Percentiles rank a stretch among this genome's conserved stretches.
Conservation (phyloP, 2,113 vertebrate genomes). For the Paramisgurnus dabryanus region DNA sequence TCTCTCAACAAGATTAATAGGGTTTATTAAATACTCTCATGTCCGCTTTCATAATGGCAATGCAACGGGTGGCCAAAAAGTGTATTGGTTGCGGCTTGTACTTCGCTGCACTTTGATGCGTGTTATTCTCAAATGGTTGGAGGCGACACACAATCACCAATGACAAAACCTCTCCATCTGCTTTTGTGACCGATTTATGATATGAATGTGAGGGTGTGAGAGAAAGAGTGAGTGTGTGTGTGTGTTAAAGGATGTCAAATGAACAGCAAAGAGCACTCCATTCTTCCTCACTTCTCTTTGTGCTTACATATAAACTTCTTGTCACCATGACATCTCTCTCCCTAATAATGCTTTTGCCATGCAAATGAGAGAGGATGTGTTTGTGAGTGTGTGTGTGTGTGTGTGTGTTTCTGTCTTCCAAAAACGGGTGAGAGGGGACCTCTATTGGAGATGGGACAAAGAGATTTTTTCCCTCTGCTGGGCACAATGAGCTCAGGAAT, state of each 20-base stretch:
- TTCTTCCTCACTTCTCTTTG: slow-evolving; percentile 71
- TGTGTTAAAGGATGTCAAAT: slow-evolving; percentile 60
- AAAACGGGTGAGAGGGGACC: slow-evolving; percentile 59
- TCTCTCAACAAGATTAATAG: slow-evolving; percentile 79
- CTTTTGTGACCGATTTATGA: slow-evolving; percentile 6
- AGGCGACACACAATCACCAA: background rate
- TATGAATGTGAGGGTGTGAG: slow-evolving; percentile 21
- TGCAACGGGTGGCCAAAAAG: slow-evolving; percentile 70
- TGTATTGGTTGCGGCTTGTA: slow-evolving; percentile 65
- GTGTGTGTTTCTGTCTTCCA: slow-evolving; percentile 47
- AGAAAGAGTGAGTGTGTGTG: slow-evolving; percentile 43
- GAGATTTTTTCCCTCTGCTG: slow-evolving; percentile 51
- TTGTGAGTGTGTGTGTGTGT: slow-evolving; percentile 55
- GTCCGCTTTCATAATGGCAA: slow-evolving; percentile 78
- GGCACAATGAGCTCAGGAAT: slow-evolving; percentile 61
- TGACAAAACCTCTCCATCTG: background rate
- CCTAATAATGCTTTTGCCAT: slow-evolving; percentile 76
- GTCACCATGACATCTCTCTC: slow-evolving; percentile 73
- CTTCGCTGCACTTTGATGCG: slow-evolving; percentile 58
- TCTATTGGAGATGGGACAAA: slow-evolving; percentile 60
- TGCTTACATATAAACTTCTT: slow-evolving; percentile 76
- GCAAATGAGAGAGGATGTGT: slow-evolving; percentile 73
- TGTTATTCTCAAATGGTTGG: slow-evolving; percentile 30
- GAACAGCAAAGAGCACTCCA: slow-evolving; percentile 64
- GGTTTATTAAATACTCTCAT: slow-evolving; percentile 79